Base-by-base conservation (phyloP, 30 jellyfish, hydroid and myxozoan genomes). In the Aurelia aurita region DNA sequence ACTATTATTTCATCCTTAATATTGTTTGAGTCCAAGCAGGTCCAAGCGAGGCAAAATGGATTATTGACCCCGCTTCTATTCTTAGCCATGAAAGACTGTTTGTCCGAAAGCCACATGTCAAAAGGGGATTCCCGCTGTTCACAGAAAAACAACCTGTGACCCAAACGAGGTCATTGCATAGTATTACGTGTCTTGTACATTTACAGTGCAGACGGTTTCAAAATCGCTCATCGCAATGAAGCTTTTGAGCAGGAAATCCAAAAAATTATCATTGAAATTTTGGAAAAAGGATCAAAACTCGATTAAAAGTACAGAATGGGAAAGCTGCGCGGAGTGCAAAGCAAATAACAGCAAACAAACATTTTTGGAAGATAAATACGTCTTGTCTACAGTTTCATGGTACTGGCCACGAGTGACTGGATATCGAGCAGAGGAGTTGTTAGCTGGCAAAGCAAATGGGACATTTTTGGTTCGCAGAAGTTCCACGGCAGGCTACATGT, bases 401-500 rank as follows among this genome's bases (percentile, higher is more conserved):
- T 79, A 69, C 68, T 88, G 96, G 96, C 96, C 96, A 4, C 35
- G 51, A 5, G 3, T 88, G 0, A 31, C 66, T 46, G 87, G 92
- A 55, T 4, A 32, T 8, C 60, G 19, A 8, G 96, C 96, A 69
- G 86, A 58, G 46, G 53, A 14, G 44, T 21, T 58, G 43, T 29
- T 77, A 45, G 47, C 57, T 0, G 82, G 70, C 7, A 21, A 55
- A 58, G 44, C 57, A 15, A 65, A 78, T 78, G 96, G 96, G 72
- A 78, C 89, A 15, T 79, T 88, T 72, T 72, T 88, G 26, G 96
- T 79, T 10, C 96, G 96, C 27, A 88, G 71, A 31, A 88, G 96
- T 74, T 74, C 86, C 19, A 69, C 84, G 26, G 58, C 88, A 34
- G 96, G 91, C n/a, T 88, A 43, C 46, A 61, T 35, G 77, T 88